Evolutionary conservation across 2,797 vertebrate genomes (phyloP), one percentile per base, ranked within the genome.

Genomic region (Euthynnus affinis): DNA sequence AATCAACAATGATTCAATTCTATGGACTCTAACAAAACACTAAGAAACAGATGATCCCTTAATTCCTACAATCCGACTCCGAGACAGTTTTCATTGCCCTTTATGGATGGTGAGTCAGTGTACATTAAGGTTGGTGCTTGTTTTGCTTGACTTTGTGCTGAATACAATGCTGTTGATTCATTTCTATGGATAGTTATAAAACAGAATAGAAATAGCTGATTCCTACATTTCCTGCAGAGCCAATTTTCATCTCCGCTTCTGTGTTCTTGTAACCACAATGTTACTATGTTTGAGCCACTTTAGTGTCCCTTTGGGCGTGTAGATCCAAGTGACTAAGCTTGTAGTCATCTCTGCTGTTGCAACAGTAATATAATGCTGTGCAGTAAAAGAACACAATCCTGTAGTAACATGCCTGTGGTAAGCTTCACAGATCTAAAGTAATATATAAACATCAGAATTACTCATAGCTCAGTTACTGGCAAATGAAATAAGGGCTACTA

Each of bases 291-390:
- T 51, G 40, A 57, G 59, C 62, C 20, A 40, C 52, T 57, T 57
- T 22, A 65, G 62, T 56, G 66, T 64, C 40, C 64, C 72, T 79
- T 27, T 1, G 34, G 37, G 29, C 53, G 56, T 37, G 60, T 10
- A 56, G 52, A 68, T 48, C 59, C 59, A n/a, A 15, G 25, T 81
- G 82, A 83, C 62, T 74, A 77, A 76, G 44, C 52, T 63, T 78
- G 23, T 13, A 58, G 66, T 82, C 78, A 84, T 72, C 46, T 51
- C 70, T 42, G 63, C 74, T 25, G 23, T 49, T 37, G 51, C 52
- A 82, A 61, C n/a, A 74, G 40, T 34, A 62, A 76, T 52, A n/a
- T 49, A 25, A 56, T 34, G 52, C 27, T 42, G 51, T 40, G 12
- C 53, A 37, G 17, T 58, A 56, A 66, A 81, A 70, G 17, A 56